Evolutionary conservation across 2,113 vertebrate species (phyloP).

Genomic region (Chloebia gouldiae): DNA sequence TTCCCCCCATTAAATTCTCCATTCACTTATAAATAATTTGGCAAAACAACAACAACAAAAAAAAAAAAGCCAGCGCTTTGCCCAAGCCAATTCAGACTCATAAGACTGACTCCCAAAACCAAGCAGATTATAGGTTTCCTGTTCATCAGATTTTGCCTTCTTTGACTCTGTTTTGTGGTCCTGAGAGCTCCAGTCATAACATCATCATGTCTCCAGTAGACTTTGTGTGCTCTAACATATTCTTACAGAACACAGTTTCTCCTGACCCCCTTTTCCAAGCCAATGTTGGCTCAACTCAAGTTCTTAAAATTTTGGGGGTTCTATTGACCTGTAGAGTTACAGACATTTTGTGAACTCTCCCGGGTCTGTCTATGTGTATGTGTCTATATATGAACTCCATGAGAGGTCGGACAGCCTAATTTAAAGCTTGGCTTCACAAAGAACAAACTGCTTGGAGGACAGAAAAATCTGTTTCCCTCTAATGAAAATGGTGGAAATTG

Average conservation of each 20-base stretch:
- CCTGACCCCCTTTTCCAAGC: background rate
- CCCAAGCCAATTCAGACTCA: background rate
- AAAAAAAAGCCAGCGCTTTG: background rate
- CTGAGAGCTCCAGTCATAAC: background rate
- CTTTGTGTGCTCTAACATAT: background rate
- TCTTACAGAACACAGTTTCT: background rate
- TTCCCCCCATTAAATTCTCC: background rate
- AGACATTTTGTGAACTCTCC: background rate
- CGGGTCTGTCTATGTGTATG: rapidly evolving
- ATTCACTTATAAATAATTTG: background rate
- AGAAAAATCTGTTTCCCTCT: background rate
- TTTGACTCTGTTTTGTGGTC: background rate
- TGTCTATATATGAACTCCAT: background rate
- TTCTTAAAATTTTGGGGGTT: background rate
- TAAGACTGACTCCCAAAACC: background rate
- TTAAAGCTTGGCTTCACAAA: background rate
- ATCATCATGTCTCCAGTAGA: background rate
- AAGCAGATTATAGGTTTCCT: background rate
- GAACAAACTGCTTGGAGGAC: background rate
- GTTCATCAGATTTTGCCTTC: background rate
- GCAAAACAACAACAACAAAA: background rate
- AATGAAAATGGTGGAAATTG: too few species aligned
- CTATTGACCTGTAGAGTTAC: background rate
- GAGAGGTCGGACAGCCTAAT: rapidly evolving
- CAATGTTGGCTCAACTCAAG: background rate